Evolutionary conservation across 2,797 vertebrate species (phyloP), one percentile per base, ranked within the genome.

Genomic region (Australoheros facetus): DNA sequence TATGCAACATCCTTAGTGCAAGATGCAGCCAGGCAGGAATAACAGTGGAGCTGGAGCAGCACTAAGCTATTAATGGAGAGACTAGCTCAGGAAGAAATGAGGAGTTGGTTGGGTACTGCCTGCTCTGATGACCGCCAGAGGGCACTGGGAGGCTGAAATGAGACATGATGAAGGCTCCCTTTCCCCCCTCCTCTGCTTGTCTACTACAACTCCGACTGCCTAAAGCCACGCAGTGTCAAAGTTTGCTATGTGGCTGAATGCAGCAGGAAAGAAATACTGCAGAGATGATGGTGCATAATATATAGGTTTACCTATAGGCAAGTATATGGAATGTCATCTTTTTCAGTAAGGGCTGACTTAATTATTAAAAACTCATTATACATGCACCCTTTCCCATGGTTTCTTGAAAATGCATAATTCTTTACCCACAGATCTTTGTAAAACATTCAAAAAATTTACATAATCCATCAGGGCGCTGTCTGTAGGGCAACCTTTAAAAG

Each of bases 21-120:
- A 85, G 83, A 80, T 77, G 90, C 92, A 90, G 88, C 85, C 87
- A 91, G 82, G 83, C 92, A 90, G 83, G 89, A 91, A 88, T 91
- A 93, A 94, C 90, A 93, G 86, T 88, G 85, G 77, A 93, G 90
- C 87, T 93, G 87, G 86, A 93, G 91, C 81, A 39, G 90, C 91
- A 93, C 88, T 93, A 93, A 94, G 91, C 86, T 89, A 91, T 91
- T 94, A 94, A 94, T 93, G 91, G 91, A 81, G 80, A 86, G 81
- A 86, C 83, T 78, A 75, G 90, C 78, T 60, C 66, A n/a, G 62
- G 75, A 84, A 80, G 83, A 85, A 85, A 78, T 56, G 55, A 57
- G 60, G 72, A 88, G 82, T 71, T 78, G 83, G 79, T 79, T 83
- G 78, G 70, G 73, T 78, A 73, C 66, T 1, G 45, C 23, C 88